Percentiles rank a stretch among this genome's conserved stretches.
These are phyloP conservation scores for Grammomys dolichurus DNA, from an alignment of 2,113 vertebrate species.

Conservation along the genomic window DNA sequence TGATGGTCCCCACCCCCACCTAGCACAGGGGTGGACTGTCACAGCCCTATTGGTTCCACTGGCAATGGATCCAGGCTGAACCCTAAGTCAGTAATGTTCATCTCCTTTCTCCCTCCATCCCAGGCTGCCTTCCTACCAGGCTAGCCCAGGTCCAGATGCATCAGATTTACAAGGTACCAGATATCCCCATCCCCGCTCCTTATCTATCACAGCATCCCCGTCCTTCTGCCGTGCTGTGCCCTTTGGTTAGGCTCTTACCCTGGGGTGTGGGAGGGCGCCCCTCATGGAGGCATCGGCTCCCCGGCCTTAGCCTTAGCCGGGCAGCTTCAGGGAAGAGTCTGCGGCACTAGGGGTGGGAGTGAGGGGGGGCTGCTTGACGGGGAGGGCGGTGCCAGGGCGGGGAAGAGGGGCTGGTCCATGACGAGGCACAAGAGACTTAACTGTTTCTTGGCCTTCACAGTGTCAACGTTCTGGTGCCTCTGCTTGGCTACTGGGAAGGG, in stretches of 20 bases:
- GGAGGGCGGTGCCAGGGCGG: conserved; percentile 76
- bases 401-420: conserved; percentile 78
- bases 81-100: background rate
- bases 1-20: conserved; percentile 4
- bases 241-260: conserved; percentile 66
- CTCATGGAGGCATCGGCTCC: conserved; percentile 78
- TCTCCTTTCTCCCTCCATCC: background rate
- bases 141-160: conserved; percentile 38
- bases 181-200: background rate
- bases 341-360: conserved; percentile 72
- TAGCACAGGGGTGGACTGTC: conserved; percentile 40
- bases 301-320: conserved; percentile 75
- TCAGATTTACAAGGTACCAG: conserved; percentile 34
- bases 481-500: background rate
- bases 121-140: background rate
- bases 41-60: background rate
- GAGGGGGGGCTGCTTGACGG: conserved; percentile 52
- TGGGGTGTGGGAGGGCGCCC: conserved; percentile 64
- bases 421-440: conserved; percentile 80
- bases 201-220: background rate
- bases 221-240: background rate
- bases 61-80: conserved; percentile 31
- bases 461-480: conserved; percentile 7
- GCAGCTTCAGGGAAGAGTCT: conserved; percentile 78
- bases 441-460: conserved; percentile 76